Evolutionary conservation across 2,888 invertebrate species (phyloP).

Genomic region (Pseudanteris insignis): DNA sequence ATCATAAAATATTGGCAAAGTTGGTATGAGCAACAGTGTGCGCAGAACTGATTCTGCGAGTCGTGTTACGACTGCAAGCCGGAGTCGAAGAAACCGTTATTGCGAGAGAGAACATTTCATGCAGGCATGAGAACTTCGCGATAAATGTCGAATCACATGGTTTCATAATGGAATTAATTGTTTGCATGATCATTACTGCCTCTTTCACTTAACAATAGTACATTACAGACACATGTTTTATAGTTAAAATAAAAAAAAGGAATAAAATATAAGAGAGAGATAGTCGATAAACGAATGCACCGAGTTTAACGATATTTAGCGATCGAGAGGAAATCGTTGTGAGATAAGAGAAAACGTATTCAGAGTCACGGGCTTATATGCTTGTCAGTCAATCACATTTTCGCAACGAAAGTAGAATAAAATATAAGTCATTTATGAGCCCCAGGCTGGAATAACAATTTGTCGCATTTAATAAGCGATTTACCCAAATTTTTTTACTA

Average conservation of each 20-base stretch:
- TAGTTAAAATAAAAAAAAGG: conserved; percentile 21
- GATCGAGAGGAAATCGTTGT: conserved; percentile 8
- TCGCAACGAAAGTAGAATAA: no score
- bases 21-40: conserved; percentile 9
- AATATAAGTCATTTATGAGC: no score
- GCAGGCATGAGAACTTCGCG: conserved; percentile 42
- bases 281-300: conserved; percentile 35
- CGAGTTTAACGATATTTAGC: conserved; percentile 23
- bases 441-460: no score
- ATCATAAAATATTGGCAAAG: no score
- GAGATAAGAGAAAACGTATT: conserved; percentile 21
- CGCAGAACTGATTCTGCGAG: conserved; percentile 37
- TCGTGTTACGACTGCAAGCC: conserved; percentile 26
- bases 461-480: no score
- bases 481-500: no score
- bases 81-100: conserved; percentile 37
- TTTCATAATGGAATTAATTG: conserved; percentile 47
- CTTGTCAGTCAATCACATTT: no score
- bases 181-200: conserved; percentile 46
- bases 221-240: conserved; percentile 39
- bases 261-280: no score
- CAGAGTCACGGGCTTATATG: conserved; percentile 1
- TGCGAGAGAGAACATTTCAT: conserved; percentile 43
- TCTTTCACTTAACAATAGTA: conserved; percentile 42
- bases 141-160: conserved; percentile 46